phyloP scores from a whole-genome alignment of 2,113 vertebrate species.

The Bubo scandiacus region DNA sequence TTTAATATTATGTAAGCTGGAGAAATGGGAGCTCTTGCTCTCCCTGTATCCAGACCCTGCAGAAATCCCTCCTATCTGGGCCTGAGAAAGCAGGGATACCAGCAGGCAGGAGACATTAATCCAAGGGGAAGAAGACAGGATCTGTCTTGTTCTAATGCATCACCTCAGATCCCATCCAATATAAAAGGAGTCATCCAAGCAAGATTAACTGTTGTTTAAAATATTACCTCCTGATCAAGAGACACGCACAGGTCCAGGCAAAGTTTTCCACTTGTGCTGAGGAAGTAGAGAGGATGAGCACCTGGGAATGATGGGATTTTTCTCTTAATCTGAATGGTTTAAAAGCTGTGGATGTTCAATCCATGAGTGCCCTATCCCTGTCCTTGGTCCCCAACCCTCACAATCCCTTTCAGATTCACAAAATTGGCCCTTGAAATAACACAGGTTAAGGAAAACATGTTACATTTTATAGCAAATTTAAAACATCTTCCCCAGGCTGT shows the following conservation, averaged over 20 bases:
- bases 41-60: not conserved
- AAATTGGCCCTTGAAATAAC: not conserved
- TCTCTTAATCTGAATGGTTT: not conserved
- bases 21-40: not conserved
- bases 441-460: not conserved
- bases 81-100: not conserved
- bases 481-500: not conserved
- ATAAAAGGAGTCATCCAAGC: not conserved
- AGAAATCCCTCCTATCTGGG: not conserved
- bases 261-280: not conserved
- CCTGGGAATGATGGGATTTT: not conserved
- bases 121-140: not conserved
- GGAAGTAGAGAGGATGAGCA: not conserved
- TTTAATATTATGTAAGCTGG: not conserved
- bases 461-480: not conserved
- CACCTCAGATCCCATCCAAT: not conserved
- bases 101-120: not conserved
- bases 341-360: not conserved
- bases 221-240: not conserved
- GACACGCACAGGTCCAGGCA: not conserved
- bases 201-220: not conserved
- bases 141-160: not conserved
- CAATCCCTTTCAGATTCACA: not conserved
- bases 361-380: not conserved
- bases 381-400: accelerated